Evolutionary conservation across 2,888 invertebrate species (phyloP).

Genomic region (Antheraea assamensis): DNA sequence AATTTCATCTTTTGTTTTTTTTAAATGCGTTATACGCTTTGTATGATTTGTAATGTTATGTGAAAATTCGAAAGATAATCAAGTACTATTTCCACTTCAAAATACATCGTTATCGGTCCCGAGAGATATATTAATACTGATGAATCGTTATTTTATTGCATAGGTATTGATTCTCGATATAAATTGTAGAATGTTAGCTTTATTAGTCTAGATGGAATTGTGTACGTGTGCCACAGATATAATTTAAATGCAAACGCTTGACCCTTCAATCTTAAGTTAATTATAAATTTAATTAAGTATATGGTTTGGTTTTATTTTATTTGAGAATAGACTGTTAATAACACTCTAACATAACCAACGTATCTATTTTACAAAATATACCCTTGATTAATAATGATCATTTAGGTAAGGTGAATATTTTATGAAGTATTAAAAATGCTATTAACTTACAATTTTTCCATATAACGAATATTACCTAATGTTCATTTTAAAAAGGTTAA

Average conservation of each 20-base stretch:
- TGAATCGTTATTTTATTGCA: background rate
- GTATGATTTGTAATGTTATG: background rate
- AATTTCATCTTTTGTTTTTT: slow-evolving; percentile 23
- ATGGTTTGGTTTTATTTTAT: too few relatives aligned
- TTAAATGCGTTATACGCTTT: background rate
- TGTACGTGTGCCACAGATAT: background rate
- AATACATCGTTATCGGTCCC: background rate
- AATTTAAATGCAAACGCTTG: too few relatives aligned
- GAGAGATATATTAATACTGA: background rate
- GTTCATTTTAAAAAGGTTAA: background rate
- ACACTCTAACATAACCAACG: too few relatives aligned
- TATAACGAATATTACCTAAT: background rate
- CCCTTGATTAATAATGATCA: background rate
- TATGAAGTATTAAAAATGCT: background rate
- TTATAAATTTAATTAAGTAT: too few relatives aligned
- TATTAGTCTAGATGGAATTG: background rate
- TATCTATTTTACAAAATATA: too few relatives aligned
- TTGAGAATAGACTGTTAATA: too few relatives aligned
- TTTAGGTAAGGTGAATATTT: background rate
- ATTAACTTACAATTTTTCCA: background rate
- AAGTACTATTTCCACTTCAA: background rate
- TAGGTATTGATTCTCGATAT: background rate
- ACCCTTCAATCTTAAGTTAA: too few relatives aligned
- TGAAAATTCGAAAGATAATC: background rate
- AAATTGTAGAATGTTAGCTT: background rate